These are phyloP conservation scores for Oscarella lobularis DNA, from an alignment of 37 sponge, comb jelly and placozoan species.

Conservation along the genomic window DNA sequence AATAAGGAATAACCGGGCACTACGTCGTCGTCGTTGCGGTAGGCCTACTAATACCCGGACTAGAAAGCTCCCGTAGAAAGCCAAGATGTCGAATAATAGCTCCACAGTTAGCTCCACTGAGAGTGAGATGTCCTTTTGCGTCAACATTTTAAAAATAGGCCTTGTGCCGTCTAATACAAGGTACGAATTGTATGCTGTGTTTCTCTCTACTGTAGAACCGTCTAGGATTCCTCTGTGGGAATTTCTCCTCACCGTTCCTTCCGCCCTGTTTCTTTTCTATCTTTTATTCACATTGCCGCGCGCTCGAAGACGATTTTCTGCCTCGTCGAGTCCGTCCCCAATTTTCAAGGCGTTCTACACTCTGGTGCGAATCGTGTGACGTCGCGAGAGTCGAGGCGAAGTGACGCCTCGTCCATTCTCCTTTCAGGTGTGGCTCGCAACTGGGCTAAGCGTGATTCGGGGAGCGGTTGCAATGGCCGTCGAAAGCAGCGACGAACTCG, in stretches of 20 bases:
- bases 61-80: neutral
- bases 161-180: neutral
- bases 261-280: neutral
- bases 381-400: neutral
- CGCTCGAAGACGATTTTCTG: neutral
- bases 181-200: neutral
- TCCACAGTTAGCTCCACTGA: neutral
- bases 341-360: neutral
- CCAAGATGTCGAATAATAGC: neutral
- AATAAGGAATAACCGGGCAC: no score
- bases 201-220: no score
- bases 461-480: neutral
- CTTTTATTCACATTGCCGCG: neutral
- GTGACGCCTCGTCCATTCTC: neutral
- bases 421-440: neutral
- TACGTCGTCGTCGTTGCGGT: no score
- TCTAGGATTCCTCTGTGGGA: neutral
- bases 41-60: neutral
- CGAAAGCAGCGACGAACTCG: neutral
- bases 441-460: neutral
- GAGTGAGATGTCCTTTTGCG: neutral
- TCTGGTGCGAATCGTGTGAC: neutral
- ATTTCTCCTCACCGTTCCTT: neutral
- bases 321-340: neutral
- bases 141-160: no score